Percentiles rank a stretch among this genome's conserved stretches.
phyloP scores from a whole-genome alignment of 2,113 vertebrate species.

The Odobenus rosmarus region DNA sequence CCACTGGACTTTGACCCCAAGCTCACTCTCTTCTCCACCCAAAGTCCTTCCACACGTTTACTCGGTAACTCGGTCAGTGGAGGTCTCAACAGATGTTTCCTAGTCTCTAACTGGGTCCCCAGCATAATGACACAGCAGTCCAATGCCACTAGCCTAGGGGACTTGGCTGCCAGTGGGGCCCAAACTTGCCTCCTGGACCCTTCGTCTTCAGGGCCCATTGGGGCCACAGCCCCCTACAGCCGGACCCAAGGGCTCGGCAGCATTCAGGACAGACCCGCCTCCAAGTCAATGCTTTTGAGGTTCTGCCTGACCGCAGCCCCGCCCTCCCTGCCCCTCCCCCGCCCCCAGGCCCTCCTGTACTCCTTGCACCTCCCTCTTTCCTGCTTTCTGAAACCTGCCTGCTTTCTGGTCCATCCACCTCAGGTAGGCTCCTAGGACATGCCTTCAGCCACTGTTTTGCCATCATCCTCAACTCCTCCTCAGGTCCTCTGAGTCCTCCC shows the following conservation, averaged over 20 bases:
- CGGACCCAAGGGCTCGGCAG: rapidly evolving
- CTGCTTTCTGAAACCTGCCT: background rate
- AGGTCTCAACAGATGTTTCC: background rate
- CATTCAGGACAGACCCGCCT: background rate
- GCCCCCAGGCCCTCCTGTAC: background rate
- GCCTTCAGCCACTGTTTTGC: background rate
- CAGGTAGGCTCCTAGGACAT: background rate
- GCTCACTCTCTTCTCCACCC: background rate
- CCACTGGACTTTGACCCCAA: background rate
- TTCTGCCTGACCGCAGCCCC: background rate
- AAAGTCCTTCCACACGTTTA: rapidly evolving
- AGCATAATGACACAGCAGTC: background rate
- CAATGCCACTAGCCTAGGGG: background rate
- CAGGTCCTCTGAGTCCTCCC: rapidly evolving
- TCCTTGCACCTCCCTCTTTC: background rate
- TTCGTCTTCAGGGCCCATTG: background rate
- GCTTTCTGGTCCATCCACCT: rapidly evolving
- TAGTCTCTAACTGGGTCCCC: background rate
- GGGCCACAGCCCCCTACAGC: background rate
- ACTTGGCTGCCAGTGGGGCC: background rate
- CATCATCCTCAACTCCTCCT: background rate
- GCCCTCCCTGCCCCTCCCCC: background rate
- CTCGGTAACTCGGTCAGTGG: background rate
- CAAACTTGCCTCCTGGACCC: background rate
- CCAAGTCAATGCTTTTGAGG: background rate